These are phyloP conservation scores for Tokudaia tokunoshimensis DNA, from an alignment of 2,797 vertebrate genomes.

Conservation along the genomic window DNA sequence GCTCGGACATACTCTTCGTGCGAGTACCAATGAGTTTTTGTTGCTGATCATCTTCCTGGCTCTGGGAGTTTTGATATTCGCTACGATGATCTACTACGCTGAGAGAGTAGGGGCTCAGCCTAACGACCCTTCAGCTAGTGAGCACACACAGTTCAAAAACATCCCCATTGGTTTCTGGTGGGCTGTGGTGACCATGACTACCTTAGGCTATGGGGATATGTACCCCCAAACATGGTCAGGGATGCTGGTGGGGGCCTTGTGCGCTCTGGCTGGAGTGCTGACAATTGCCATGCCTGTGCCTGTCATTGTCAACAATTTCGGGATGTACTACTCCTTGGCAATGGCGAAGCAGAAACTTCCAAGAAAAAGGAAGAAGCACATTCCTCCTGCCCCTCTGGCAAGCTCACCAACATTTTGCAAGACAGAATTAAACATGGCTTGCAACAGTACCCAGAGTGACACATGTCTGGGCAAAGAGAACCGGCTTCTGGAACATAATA, in stretches of 20 bases:
- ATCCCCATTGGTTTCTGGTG: conserved; percentile 99
- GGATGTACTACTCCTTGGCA: conserved; percentile 99
- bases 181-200: conserved; percentile 99
- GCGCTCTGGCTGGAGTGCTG: conserved; percentile 96
- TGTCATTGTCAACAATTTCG: conserved; percentile 99
- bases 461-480: conserved; percentile 93
- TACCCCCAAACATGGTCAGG: conserved; percentile 99
- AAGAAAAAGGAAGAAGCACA: conserved; percentile 98
- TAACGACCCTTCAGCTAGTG: conserved; percentile 95
- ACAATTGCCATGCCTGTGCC: conserved; percentile 99
- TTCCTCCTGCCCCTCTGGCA: conserved; percentile 94
- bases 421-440: conserved; percentile 95
- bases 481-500: conserved; percentile 93
- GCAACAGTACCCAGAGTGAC: conserved; percentile 96
- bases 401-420: conserved; percentile 96
- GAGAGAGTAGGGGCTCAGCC: conserved; percentile 96
- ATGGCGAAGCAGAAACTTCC: conserved; percentile 99
- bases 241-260: conserved; percentile 98
- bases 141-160: conserved; percentile 98
- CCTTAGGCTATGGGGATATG: conserved; percentile 98
- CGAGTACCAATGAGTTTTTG: conserved; percentile 98
- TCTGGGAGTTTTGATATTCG: conserved; percentile 98
- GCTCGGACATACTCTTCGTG: conserved; percentile 96
- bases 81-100: conserved; percentile 99
- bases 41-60: conserved; percentile 99